Base-by-base conservation (phyloP, 2,113 vertebrate species). In the Climacteris rufus region DNA sequence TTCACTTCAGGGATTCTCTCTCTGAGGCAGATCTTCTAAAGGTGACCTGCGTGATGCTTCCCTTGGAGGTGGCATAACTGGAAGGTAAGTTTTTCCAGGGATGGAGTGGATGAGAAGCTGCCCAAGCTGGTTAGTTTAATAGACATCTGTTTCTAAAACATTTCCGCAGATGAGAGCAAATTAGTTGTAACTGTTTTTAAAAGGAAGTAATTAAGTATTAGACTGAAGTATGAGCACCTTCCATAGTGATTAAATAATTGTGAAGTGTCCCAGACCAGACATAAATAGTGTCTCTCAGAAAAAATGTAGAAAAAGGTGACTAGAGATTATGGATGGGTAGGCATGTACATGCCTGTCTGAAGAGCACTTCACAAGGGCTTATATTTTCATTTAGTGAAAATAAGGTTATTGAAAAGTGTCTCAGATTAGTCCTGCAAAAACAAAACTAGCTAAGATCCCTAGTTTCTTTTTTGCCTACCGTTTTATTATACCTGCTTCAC, bases 161-260 rank as follows among this genome's bases (percentile, higher is more conserved):
- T 65, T 69, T 50, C 45, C 40, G 50, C 63, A 90, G 54, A 52
- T 83, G 45, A 90, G 22, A 85, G 28, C 10, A 91, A 88, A 80
- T 85, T 65, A 69, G 31, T 92, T 83, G 31, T 37, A 72, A 68
- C 53, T 88, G 40, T 40, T 83, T 87, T 83, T 87, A 66, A 83
- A 76, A 90, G 37, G 53, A 90, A 94, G 19, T 83, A 95, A 90
- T 72, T 92, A 77, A 79, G 22, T 79, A 90, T 83, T 71, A 72
- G 79, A 65, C 37, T 65, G 40, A 57, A 76, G 22, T 65, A 79
- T 61, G 63, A 90, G 50, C 63, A 82, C 66, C 94, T 88, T 89
- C 17, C 50, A 16, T 70, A 80, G 83, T 52, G 49, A 85, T 92
- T 91, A 79, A 89, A 79, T 57, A 61, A 44, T 50, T 69, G 25